Evolutionary conservation across 2,797 vertebrate species (phyloP).

Genomic region (Protonibea diacanthus): DNA sequence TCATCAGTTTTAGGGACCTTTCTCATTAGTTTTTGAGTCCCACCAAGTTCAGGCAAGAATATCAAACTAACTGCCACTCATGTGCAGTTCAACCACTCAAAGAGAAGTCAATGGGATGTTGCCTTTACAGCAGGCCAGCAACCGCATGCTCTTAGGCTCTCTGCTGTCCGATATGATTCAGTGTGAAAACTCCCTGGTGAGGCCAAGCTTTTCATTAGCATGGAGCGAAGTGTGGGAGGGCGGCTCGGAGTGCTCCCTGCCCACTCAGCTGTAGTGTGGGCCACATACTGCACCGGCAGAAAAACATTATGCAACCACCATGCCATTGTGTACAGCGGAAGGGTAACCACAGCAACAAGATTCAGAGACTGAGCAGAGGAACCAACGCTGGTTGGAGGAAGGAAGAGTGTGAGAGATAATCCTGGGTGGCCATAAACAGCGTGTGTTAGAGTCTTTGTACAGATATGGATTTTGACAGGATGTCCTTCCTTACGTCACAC

Average conservation of each 20-base stretch:
- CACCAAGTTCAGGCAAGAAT: not conserved
- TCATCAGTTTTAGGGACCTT: not conserved
- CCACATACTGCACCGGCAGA: constrained; percentile 73
- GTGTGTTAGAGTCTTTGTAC: constrained; percentile 13
- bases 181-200: constrained; percentile 58
- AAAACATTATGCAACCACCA: constrained; percentile 82
- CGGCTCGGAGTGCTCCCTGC: constrained; percentile 71
- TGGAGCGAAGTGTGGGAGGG: constrained; percentile 80
- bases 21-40: not conserved
- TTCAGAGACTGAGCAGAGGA: constrained; percentile 64
- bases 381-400: constrained; percentile 58
- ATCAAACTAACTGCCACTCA: not conserved
- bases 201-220: constrained; percentile 79
- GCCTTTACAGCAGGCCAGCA: not conserved
- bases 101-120: not conserved
- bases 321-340: constrained; percentile 76
- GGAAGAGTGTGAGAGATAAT: constrained; percentile 64
- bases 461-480: constrained; percentile 40
- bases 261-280: constrained; percentile 76
- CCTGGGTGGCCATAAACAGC: constrained; percentile 45
- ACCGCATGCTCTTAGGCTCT: constrained; percentile 6
- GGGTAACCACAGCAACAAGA: constrained; percentile 85
- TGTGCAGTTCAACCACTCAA: not conserved
- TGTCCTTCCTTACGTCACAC: constrained; percentile 1
- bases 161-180: constrained; percentile 36